Conservation (phyloP, 2,113 vertebrate species). For the Phylloscopus trochilus region DNA sequence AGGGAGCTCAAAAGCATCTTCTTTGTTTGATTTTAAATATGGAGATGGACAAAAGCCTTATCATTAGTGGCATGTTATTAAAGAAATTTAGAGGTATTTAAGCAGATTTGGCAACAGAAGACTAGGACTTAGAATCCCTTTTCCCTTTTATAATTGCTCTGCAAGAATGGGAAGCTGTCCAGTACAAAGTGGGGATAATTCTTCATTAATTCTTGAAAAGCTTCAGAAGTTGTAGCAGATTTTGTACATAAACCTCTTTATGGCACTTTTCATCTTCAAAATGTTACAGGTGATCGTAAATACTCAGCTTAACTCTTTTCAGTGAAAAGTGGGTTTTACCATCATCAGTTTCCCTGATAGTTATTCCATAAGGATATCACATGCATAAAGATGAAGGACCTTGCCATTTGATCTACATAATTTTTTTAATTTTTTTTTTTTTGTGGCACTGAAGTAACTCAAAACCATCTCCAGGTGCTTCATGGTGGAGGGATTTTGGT, state of each 20-base stretch:
- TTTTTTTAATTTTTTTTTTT: not conserved
- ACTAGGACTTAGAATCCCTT: not conserved
- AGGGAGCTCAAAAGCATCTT: not conserved
- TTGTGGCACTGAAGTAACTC: not conserved
- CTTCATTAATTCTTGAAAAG: not conserved
- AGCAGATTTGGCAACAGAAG: not conserved
- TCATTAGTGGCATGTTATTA: not conserved
- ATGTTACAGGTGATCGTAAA: not conserved
- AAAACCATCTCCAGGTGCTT: not conserved
- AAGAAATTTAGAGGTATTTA: not conserved
- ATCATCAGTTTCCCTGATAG: not conserved
- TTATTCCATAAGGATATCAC: not conserved
- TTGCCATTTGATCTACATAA: not conserved
- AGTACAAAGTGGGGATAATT: not conserved
- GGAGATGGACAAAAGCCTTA: not conserved
- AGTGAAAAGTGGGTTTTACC: not conserved
- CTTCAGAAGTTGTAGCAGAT: not conserved
- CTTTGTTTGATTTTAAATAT: not conserved
- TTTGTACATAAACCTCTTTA: not conserved
- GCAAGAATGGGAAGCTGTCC: not conserved
- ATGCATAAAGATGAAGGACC: not conserved
- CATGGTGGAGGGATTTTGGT: not conserved
- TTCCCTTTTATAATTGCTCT: not conserved
- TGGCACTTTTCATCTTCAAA: not conserved
- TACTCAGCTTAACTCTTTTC: not conserved